Evolutionary conservation across 37 sponge, comb jelly and placozoan genomes (phyloP).

Genomic region (Ianthella basta): DNA sequence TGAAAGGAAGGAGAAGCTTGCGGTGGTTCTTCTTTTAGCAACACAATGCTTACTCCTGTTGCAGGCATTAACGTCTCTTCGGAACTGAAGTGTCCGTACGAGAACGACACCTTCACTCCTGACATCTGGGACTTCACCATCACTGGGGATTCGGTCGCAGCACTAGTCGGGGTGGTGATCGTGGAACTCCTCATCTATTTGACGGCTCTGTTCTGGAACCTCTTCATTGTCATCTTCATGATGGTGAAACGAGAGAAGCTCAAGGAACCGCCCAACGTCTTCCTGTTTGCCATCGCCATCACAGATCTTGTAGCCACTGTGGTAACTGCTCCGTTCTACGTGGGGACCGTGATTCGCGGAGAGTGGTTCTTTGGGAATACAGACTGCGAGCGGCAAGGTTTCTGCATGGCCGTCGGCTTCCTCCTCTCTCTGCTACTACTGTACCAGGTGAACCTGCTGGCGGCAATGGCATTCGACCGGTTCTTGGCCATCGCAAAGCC

Average conservation of each 20-base stretch:
- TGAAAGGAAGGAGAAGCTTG: neutral
- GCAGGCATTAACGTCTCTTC: neutral
- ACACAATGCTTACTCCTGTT: neutral
- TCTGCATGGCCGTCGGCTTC: conserved; percentile 38
- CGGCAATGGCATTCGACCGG: conserved; percentile 43
- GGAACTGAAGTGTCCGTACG: neutral
- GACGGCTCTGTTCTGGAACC: conserved; percentile 45
- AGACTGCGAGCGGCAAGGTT: conserved; percentile 18
- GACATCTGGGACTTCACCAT: neutral
- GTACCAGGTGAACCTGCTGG: conserved; percentile 4
- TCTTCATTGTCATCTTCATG: conserved; percentile 33
- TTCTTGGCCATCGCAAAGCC: conserved; percentile 35
- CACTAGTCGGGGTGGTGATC: neutral
- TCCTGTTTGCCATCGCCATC: conserved; percentile 29
- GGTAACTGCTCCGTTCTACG: conserved; percentile 27
- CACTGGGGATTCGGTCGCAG: neutral
- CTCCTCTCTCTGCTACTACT: conserved; percentile 12
- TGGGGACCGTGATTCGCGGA: conserved; percentile 9
- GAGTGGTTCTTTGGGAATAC: conserved; percentile 38
- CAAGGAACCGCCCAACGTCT: conserved; percentile 39
- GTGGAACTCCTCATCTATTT: conserved; percentile 27
- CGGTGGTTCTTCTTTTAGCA: neutral
- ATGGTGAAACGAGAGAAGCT: neutral
- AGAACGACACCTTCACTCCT: conserved; percentile 1
- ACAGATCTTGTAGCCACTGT: conserved; percentile 18